A percentile compares a stretch with the other conserved stretches of the same genome.
phyloP scores from a whole-genome alignment of 2,797 vertebrate genomes.

The Gymnothorax reevesii region DNA sequence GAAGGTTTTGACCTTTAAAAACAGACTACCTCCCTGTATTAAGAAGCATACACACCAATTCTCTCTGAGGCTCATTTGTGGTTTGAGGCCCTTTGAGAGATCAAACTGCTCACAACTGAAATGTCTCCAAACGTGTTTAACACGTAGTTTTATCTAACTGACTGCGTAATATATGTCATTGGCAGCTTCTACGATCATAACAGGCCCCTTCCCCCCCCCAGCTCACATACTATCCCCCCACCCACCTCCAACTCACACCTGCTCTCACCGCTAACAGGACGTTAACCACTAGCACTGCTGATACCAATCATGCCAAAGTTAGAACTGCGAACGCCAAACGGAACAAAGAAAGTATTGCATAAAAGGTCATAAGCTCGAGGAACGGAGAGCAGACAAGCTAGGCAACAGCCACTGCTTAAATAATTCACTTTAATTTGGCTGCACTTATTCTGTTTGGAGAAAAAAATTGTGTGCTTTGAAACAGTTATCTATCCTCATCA shows the following conservation, averaged over 20 bases:
- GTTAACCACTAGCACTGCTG: conserved; percentile 70
- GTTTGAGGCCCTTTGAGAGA: conserved; percentile 46
- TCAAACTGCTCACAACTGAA: conserved; percentile 47
- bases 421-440: conserved; percentile 31
- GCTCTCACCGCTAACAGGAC: conserved; percentile 76
- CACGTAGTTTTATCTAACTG: conserved; percentile 55
- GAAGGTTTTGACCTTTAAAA: conserved; percentile 42
- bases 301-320: conserved; percentile 60
- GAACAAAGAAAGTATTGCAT: conserved; percentile 48
- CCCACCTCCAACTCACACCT: conserved; percentile 64
- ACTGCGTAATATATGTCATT: conserved; percentile 56
- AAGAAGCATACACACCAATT: conserved; percentile 41
- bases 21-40: conserved; percentile 29
- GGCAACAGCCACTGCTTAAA: background rate
- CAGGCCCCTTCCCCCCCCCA: conserved; percentile 38
- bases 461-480: background rate
- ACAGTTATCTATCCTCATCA: background rate
- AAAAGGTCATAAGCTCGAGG: conserved; percentile 36
- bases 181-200: conserved; percentile 57
- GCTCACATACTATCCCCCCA: conserved; percentile 3
- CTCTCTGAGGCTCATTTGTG: conserved; percentile 40
- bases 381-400: conserved; percentile 23
- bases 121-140: conserved; percentile 30
- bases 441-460: background rate
- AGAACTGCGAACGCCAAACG: conserved; percentile 42